Percentiles rank a stretch among this genome's conserved stretches.
Evolutionary conservation across 2,113 vertebrate species (phyloP).

Genomic region (Podilymbus podiceps): DNA sequence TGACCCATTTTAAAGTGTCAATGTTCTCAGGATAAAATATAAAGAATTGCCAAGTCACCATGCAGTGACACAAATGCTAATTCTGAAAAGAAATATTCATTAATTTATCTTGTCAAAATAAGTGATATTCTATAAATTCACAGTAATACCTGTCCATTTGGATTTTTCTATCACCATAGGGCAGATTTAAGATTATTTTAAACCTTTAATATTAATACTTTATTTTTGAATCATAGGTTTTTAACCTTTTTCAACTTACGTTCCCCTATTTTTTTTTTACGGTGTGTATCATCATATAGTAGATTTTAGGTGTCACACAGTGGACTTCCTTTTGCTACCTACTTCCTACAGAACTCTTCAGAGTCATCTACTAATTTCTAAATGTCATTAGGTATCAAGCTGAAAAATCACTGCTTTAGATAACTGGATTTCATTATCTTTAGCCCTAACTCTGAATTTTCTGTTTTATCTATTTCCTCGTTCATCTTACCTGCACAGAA

Average conservation of each 20-base stretch:
- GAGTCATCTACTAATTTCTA: neutral
- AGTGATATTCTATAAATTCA: neutral
- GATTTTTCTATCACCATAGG: neutral
- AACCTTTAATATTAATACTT: neutral
- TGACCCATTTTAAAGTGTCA: neutral
- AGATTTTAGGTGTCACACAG: neutral
- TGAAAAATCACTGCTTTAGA: neutral
- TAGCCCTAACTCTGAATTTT: neutral
- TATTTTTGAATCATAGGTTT: fast-evolving
- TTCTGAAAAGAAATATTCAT: neutral
- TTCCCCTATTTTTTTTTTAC: neutral
- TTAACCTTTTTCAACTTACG: neutral
- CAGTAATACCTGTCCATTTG: neutral
- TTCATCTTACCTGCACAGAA: neutral
- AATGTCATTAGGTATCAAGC: neutral
- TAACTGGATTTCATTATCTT: neutral
- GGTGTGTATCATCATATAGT: neutral
- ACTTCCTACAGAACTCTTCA: neutral
- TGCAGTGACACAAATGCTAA: neutral
- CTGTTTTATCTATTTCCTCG: neutral
- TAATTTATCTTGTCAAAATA: neutral
- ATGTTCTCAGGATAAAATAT: neutral
- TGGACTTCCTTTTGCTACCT: neutral
- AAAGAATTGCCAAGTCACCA: neutral
- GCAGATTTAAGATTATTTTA: neutral